phyloP scores from a whole-genome alignment of 2,113 vertebrate species.

The Hystrix brachyura region DNA sequence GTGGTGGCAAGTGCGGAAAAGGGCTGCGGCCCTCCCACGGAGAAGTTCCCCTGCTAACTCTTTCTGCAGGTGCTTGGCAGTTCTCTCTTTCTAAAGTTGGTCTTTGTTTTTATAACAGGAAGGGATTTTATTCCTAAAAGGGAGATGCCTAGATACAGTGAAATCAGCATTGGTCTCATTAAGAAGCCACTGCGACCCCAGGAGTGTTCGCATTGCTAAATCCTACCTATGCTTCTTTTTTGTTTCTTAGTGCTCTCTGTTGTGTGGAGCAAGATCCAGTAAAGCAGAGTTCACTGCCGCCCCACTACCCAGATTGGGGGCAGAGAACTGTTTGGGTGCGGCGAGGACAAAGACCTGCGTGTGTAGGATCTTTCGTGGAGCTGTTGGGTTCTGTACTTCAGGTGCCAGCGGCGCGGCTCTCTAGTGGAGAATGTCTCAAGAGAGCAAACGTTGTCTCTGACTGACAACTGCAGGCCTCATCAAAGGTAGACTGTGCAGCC shows the following conservation, averaged over 20 bases:
- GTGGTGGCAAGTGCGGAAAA: not conserved
- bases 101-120: not conserved
- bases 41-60: not conserved
- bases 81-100: not conserved
- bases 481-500: not conserved
- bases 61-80: not conserved
- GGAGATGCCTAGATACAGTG: not conserved
- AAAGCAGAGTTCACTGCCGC: not conserved
- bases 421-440: not conserved
- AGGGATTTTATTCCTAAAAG: not conserved
- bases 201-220: not conserved
- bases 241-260: not conserved
- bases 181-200: not conserved
- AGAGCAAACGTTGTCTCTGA: not conserved
- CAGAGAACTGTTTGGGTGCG: not conserved
- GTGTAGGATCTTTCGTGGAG: not conserved
- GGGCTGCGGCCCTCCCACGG: not conserved
- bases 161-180: not conserved
- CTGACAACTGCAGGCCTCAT: not conserved
- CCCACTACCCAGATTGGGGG: not conserved
- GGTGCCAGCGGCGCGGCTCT: not conserved
- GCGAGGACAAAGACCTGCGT: accelerated
- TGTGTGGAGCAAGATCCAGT: not conserved
- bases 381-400: not conserved
- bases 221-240: not conserved